Percentiles rank a stretch among this genome's conserved stretches.
phyloP scores from a whole-genome alignment of 2,113 vertebrate species.

The Dasyprocta punctata region DNA sequence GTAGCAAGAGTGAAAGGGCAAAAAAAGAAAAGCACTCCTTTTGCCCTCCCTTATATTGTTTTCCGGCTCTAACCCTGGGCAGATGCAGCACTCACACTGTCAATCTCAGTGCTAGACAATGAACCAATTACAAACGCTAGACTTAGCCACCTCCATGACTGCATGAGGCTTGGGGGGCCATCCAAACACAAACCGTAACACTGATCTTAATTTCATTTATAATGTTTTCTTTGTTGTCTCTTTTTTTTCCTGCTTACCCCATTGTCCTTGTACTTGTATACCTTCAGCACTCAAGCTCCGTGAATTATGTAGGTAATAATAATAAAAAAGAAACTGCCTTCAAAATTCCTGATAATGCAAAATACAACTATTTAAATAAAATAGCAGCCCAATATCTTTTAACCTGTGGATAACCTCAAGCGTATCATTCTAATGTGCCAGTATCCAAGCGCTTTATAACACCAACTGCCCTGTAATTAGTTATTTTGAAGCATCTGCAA shows the following conservation, averaged over 20 bases:
- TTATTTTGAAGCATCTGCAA: constrained; percentile 68
- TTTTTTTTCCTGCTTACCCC: background rate
- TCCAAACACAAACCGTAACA: too few species aligned
- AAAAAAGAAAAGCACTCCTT: too few species aligned
- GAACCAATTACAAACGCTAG: too few species aligned
- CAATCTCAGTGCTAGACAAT: too few species aligned
- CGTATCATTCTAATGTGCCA: constrained; percentile 46
- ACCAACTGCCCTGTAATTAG: constrained; percentile 72
- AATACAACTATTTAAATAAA: constrained; percentile 59
- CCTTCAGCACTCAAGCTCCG: constrained; percentile 9
- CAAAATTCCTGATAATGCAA: constrained; percentile 15
- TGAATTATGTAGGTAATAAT: constrained; percentile 36
- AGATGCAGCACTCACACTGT: too few species aligned
- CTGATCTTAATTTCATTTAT: background rate
- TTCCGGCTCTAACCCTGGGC: too few species aligned
- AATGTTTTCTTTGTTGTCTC: rapidly evolving
- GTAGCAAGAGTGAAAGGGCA: too few species aligned
- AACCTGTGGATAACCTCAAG: constrained; percentile 17
- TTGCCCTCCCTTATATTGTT: too few species aligned
- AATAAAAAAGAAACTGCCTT: background rate
- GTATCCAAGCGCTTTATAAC: constrained; percentile 12
- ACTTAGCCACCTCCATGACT: too few species aligned
- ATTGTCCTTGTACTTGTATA: background rate
- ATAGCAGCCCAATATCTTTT: background rate
- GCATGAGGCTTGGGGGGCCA: too few species aligned